Conservation (phyloP, 2,888 invertebrate species). For the Amphipyra tragopoginis region DNA sequence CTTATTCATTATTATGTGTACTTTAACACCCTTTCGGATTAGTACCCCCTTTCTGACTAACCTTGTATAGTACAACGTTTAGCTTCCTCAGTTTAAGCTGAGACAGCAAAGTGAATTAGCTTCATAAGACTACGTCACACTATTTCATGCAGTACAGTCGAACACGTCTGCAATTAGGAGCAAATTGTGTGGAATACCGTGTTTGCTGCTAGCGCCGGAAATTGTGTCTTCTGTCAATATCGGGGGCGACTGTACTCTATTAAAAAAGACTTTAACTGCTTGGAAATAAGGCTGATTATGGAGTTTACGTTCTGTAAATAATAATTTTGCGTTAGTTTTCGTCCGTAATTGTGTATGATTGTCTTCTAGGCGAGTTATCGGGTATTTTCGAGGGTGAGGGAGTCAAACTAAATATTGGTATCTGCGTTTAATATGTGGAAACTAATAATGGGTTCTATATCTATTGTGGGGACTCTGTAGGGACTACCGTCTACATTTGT, state of each 20-base stretch:
- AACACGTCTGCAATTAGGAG: constrained; percentile 74
- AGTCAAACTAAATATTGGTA: constrained; percentile 67
- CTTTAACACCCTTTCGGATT: too few relatives aligned
- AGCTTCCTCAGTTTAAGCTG: constrained; percentile 21
- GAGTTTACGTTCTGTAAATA: constrained; percentile 11
- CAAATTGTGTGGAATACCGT: constrained; percentile 78
- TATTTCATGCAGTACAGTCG: constrained; percentile 39
- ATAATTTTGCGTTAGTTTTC: constrained; percentile 51
- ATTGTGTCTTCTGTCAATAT: constrained; percentile 83
- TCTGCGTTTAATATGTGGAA: constrained; percentile 61
- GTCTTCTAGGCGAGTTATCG: constrained; percentile 64
- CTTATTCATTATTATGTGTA: too few relatives aligned
- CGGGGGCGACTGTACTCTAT: constrained; percentile 63
- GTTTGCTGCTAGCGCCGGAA: constrained; percentile 70
- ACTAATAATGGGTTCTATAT: constrained; percentile 50
- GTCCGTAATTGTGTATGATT: constrained; percentile 73
- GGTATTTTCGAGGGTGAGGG: constrained; percentile 53
- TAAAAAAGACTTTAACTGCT: constrained; percentile 23
- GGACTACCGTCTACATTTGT: constrained; percentile 9
- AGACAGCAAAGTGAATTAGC: constrained; percentile 36
- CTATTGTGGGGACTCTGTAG: constrained; percentile 6
- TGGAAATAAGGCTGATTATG: constrained; percentile 40
- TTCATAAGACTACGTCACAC: constrained; percentile 41
- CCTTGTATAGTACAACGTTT: too few relatives aligned
- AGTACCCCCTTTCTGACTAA: too few relatives aligned